phyloP scores from a whole-genome alignment of 2,888 invertebrate species.

The Glyphotaelius pellucidus region DNA sequence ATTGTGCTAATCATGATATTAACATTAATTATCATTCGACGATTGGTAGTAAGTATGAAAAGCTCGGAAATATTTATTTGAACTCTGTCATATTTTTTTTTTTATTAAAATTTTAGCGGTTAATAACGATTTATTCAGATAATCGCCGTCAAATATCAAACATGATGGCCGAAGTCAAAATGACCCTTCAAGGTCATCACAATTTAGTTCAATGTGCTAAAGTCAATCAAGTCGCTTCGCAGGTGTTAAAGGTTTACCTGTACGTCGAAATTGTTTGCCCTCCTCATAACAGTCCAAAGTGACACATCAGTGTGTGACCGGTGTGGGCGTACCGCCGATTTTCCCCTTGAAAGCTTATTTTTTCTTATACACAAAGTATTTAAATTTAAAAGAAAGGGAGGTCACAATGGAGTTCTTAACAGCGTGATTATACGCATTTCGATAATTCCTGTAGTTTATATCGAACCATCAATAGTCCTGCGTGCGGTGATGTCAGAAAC shows the following conservation, averaged over 20 bases:
- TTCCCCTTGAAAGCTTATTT: neutral
- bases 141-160: neutral
- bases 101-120: too few species aligned
- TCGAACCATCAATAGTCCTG: too few species aligned
- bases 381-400: neutral
- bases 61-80: too few species aligned
- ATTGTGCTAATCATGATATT: too few species aligned
- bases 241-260: neutral
- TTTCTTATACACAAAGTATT: neutral
- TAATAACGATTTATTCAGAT: neutral
- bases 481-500: too few species aligned
- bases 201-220: neutral
- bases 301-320: neutral
- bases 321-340: neutral
- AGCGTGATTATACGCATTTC: too few species aligned
- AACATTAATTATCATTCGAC: too few species aligned
- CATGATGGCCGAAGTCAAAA: neutral
- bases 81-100: too few species aligned
- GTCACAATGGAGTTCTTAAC: neutral
- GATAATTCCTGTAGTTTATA: too few species aligned
- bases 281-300: neutral
- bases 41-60: too few species aligned
- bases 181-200: neutral
- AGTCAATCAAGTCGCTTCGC: neutral
- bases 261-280: neutral